Conservation (phyloP, 2,888 invertebrate species). For the Microchrysa polita region DNA sequence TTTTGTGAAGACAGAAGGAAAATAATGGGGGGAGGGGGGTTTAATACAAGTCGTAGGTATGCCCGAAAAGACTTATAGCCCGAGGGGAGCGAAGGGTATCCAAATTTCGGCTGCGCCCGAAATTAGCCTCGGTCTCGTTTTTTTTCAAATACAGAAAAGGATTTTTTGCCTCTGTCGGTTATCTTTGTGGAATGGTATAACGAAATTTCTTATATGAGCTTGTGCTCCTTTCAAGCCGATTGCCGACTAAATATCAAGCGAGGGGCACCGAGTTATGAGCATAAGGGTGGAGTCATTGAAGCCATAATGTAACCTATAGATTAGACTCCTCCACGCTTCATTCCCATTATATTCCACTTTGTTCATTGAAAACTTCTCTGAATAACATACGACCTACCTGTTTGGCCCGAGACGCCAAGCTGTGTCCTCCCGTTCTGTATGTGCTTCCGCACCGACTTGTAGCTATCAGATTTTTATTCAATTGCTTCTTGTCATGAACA, state of each 20-base stretch:
- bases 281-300: background rate
- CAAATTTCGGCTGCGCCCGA: too few relatives aligned
- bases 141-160: too few relatives aligned
- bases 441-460: background rate
- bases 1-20: too few relatives aligned
- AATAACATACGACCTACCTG: too few relatives aligned
- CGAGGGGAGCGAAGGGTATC: too few relatives aligned
- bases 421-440: background rate
- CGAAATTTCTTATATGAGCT: background rate
- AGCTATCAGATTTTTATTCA: conserved; percentile 31
- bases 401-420: too few relatives aligned
- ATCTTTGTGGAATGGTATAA: background rate
- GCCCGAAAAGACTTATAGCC: too few relatives aligned
- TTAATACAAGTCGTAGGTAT: too few relatives aligned
- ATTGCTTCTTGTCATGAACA: conserved; percentile 31
- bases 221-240: background rate
- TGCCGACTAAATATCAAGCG: background rate
- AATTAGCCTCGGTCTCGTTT: too few relatives aligned
- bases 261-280: background rate
- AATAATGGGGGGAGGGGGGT: too few relatives aligned
- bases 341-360: background rate
- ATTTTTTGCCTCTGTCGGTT: background rate
- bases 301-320: background rate
- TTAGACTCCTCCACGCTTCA: background rate
- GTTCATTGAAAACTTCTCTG: background rate